Evolutionary conservation across 2,797 vertebrate species (phyloP).

Genomic region (Coregonus ussuriensis): DNA sequence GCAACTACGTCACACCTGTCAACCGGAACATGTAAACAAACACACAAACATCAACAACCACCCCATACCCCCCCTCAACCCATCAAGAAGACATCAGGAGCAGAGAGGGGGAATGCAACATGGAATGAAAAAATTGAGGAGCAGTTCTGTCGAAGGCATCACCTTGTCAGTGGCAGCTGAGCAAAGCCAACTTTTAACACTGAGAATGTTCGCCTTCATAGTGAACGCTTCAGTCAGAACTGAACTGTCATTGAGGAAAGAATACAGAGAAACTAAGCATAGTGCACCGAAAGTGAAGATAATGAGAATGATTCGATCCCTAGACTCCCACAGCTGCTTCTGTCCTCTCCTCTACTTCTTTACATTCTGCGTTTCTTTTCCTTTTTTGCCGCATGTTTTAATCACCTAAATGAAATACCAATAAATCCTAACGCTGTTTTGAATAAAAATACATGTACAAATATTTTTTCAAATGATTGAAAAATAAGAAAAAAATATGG

Average conservation of each 20-base stretch:
- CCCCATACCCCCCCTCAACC: slow-evolving; percentile 31
- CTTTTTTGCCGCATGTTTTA: slow-evolving; percentile 76
- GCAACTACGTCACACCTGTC: slow-evolving; percentile 97
- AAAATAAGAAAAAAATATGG: slow-evolving; percentile 59
- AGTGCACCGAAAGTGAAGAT: slow-evolving; percentile 74
- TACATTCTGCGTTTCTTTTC: slow-evolving; percentile 67
- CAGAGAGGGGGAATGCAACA: slow-evolving; percentile 59
- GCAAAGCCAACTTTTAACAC: slow-evolving; percentile 56
- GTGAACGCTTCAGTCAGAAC: slow-evolving; percentile 59
- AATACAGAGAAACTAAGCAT: slow-evolving; percentile 62
- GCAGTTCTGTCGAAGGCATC: slow-evolving; percentile 53
- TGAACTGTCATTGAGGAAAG: slow-evolving; percentile 60
- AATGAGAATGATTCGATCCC: slow-evolving; percentile 61
- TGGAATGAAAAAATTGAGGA: slow-evolving; percentile 42
- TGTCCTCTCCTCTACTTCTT: slow-evolving; percentile 62
- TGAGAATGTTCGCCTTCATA: slow-evolving; percentile 61
- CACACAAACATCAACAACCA: slow-evolving; percentile 53
- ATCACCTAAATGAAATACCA: slow-evolving; percentile 77
- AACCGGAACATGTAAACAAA: slow-evolving; percentile 95
- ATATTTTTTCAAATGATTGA: slow-evolving; percentile 52
- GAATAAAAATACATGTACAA: slow-evolving; percentile 52
- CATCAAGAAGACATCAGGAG: slow-evolving; percentile 57
- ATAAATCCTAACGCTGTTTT: slow-evolving; percentile 86
- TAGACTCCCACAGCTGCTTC: slow-evolving; percentile 81
- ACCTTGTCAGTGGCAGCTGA: slow-evolving; percentile 56